Evolutionary conservation across 2,888 invertebrate species (phyloP).

Genomic region (Girardia tigrina): DNA sequence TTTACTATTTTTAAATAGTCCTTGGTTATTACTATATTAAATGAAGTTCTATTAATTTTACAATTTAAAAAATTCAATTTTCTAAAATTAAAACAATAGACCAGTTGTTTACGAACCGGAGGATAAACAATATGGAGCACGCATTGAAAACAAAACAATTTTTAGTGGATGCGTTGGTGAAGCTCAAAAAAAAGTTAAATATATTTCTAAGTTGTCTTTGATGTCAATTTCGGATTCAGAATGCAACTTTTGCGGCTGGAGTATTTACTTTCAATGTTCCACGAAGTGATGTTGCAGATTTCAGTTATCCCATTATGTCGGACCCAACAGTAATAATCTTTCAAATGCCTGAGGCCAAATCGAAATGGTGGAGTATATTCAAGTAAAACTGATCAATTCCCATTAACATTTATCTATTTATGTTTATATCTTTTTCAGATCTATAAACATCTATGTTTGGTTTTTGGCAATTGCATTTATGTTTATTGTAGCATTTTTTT

Average conservation of each 20-base stretch:
- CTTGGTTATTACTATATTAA: too few species aligned
- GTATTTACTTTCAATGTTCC: neutral
- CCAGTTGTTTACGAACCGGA: neutral
- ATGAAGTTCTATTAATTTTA: too few species aligned
- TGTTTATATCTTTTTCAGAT: neutral
- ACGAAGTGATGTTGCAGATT: neutral
- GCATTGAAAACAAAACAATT: neutral
- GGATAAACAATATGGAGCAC: neutral
- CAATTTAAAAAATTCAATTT: too few species aligned
- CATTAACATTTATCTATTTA: too few species aligned
- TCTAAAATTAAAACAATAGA: too few species aligned
- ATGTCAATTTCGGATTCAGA: too few species aligned
- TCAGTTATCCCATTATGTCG: slow-evolving; percentile 1
- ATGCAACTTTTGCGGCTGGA: neutral
- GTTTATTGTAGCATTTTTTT: neutral
- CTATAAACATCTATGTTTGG: neutral
- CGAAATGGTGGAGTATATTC: neutral
- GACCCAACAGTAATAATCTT: neutral
- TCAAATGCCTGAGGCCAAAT: neutral
- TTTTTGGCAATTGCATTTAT: neutral
- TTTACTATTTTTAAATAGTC: too few species aligned
- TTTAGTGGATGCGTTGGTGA: slow-evolving; percentile 4
- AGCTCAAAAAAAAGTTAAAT: neutral
- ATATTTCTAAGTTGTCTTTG: neutral
- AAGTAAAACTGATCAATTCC: too few species aligned